Base-by-base conservation (phyloP, 2,888 invertebrate genomes). In the Oscheius sp. region DNA sequence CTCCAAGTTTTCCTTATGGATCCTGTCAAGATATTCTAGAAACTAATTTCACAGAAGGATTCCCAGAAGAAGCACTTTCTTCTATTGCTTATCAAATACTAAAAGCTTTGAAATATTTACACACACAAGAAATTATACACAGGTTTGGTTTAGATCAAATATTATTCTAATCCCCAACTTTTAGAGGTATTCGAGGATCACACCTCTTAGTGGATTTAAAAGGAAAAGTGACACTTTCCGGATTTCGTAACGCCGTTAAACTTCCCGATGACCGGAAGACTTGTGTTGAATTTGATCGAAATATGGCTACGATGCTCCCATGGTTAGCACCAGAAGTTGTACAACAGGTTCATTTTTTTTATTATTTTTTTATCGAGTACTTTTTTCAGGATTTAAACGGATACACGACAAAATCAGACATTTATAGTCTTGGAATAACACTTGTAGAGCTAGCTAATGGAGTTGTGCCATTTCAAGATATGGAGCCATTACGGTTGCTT, bases 281-380 rank as follows among this genome's bases (percentile, higher is more conserved):
- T 25, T 91, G 95, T 41, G 93, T 94, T 89, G 92, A 92, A 53
- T 93, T 94, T 88, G 94, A 94, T 0, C 91, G 92, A 0, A 92
- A 92, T 1, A 92, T 93, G 73, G 90, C 91, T 29, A 91, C 92
- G 76, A 93, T 93, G 86, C 90, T 96, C 5, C 94, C 94, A 89
- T 96, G 95, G 95, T 91, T 95, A 16, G 95, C 95, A 86, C 96
- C 96, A 0, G 96, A 96, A 89, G 90, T 96, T 12, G 90, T 96
- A 52, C 93, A 94, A 89, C 96, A 96, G 91, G 93, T 73, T 21
- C 5, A 18, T 25, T 49, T 46, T 23, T n/a, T n/a, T n/a, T n/a
- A n/a, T n/a, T n/a, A n/a, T n/a, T n/a, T n/a, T n/a, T n/a, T 29
- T 7, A 27, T 29, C n/a, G n/a, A n/a, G n/a, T n/a, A n/a, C n/a